Conservation (phyloP, 2,888 invertebrate species). For the Scaptomyza polygonia region DNA sequence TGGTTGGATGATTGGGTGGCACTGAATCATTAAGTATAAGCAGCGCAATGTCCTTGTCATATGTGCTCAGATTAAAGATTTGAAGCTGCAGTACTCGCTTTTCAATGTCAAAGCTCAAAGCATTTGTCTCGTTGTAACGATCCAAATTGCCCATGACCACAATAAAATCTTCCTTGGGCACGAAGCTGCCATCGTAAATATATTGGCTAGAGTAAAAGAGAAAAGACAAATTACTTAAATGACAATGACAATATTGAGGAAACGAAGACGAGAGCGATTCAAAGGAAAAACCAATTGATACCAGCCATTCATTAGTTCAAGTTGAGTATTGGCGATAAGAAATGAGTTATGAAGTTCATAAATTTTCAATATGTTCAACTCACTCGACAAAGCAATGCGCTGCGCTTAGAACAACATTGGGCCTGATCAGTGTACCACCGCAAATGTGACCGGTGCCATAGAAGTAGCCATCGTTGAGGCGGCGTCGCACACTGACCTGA, state of each 20-base stretch:
- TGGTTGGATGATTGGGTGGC: constrained; percentile 75
- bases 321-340: too few species aligned
- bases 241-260: neutral
- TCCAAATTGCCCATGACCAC: constrained; percentile 82
- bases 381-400: constrained; percentile 83
- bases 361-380: constrained; percentile 25
- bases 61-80: constrained; percentile 65
- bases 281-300: too few species aligned
- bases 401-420: constrained; percentile 76
- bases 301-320: too few species aligned
- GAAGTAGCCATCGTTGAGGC: constrained; percentile 69
- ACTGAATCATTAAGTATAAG: constrained; percentile 75
- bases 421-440: constrained; percentile 76
- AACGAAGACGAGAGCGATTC: too few species aligned
- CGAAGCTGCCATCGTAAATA: constrained; percentile 62
- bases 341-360: too few species aligned
- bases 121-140: constrained; percentile 71
- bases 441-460: constrained; percentile 82
- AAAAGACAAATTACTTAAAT: neutral
- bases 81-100: constrained; percentile 58
- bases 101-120: constrained; percentile 68
- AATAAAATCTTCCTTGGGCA: constrained; percentile 63
- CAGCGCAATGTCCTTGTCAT: constrained; percentile 77
- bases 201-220: constrained; percentile 33
- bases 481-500: constrained; percentile 76